Evolutionary conservation across 2,888 invertebrate species (phyloP).

Genomic region (Junonia oenone): DNA sequence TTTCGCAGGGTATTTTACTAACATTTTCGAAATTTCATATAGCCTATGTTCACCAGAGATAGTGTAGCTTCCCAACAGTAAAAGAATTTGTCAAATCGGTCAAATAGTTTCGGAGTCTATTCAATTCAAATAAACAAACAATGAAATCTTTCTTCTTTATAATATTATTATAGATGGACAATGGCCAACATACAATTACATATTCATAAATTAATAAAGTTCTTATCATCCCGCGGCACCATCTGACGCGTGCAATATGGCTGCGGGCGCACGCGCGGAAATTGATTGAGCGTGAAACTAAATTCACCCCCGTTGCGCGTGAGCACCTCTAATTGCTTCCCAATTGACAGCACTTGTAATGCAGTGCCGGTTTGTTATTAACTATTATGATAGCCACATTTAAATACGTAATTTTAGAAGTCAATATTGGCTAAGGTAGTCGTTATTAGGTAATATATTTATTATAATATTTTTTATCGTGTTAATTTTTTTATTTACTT

Average conservation of each 20-base stretch:
- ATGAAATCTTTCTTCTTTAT: too few relatives aligned
- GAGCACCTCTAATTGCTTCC: conserved; percentile 63
- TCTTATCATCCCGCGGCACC: conserved; percentile 47
- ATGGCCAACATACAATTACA: conserved; percentile 8
- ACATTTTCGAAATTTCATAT: too few relatives aligned
- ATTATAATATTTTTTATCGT: background rate
- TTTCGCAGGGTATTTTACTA: too few relatives aligned
- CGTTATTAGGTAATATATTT: background rate
- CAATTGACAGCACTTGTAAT: conserved; percentile 55
- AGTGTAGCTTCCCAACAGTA: too few relatives aligned
- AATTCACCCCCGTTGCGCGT: conserved; percentile 71
- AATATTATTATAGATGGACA: background rate
- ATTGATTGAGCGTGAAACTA: conserved; percentile 78
- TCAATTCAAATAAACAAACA: too few relatives aligned
- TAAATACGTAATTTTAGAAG: too few relatives aligned
- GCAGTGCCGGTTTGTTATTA: conserved; percentile 43
- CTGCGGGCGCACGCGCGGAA: conserved; percentile 73
- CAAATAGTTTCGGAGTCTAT: too few relatives aligned
- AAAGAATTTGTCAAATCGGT: too few relatives aligned
- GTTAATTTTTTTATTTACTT: background rate
- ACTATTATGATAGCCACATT: conserved; percentile 29
- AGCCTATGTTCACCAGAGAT: too few relatives aligned
- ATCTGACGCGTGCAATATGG: conserved; percentile 79
- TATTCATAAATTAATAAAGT: conserved; percentile 47
- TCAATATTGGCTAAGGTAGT: too few relatives aligned